Evolutionary conservation across 2,888 invertebrate species (phyloP).

Genomic region (Perithous albicinctus): DNA sequence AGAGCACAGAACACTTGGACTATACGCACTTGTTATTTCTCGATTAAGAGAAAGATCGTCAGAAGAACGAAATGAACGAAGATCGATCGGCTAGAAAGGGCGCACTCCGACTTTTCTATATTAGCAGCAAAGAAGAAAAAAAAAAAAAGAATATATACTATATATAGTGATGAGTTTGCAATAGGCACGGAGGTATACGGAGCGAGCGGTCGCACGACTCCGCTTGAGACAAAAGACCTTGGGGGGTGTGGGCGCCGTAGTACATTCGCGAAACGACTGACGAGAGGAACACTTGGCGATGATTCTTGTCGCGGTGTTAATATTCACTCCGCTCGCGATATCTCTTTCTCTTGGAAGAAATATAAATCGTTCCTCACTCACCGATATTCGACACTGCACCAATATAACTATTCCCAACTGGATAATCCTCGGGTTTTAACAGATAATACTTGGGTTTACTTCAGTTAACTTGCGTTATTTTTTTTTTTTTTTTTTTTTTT

Average conservation of each 20-base stretch:
- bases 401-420: constrained; percentile 19
- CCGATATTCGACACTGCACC: constrained; percentile 33
- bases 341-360: not conserved
- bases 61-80: not conserved
- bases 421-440: constrained; percentile 25
- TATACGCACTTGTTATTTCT: not conserved
- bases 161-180: constrained; percentile 39
- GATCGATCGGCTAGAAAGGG: no score
- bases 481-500: not conserved
- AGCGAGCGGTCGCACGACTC: constrained; percentile 16
- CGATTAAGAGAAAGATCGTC: constrained; percentile 14
- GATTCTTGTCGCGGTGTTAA: constrained; percentile 17
- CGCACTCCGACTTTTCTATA: no score
- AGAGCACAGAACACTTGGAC: not conserved
- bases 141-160: not conserved
- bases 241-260: constrained; percentile 44
- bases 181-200: not conserved
- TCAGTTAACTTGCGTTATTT: no score
- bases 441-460: constrained; percentile 4
- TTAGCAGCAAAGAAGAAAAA: not conserved
- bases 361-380: constrained; percentile 9
- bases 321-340: constrained; percentile 27
- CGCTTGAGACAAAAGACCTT: constrained; percentile 61
- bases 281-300: constrained; percentile 25
- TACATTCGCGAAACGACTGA: constrained; percentile 23